Evolutionary conservation across 2,888 invertebrate genomes (phyloP).

Genomic region (Sesia apiformis): DNA sequence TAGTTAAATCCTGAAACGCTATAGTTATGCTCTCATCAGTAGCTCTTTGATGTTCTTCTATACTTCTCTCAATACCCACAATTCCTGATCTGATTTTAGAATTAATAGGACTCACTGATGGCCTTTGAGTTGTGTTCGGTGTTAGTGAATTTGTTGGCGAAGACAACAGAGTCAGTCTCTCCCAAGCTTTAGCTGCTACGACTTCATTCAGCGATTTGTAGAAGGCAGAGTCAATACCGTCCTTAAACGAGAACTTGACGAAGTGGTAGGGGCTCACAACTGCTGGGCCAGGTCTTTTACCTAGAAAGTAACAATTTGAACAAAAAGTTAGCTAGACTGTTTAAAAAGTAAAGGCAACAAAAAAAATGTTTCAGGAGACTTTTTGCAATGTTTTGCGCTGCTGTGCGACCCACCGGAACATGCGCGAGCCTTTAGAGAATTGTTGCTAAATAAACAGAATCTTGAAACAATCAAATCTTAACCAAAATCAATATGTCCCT

Average conservation of each 20-base stretch:
- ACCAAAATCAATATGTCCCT: too few species aligned
- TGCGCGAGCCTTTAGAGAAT: too few species aligned
- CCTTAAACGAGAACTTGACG: constrained; percentile 90
- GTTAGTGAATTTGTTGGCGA: constrained; percentile 20
- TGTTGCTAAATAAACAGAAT: too few species aligned
- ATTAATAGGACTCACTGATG: constrained; percentile 38
- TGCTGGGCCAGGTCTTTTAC: constrained; percentile 84
- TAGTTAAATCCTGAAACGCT: constrained; percentile 96
- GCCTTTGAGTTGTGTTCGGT: constrained; percentile 27
- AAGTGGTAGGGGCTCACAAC: constrained; percentile 81
- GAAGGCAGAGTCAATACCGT: constrained; percentile 82
- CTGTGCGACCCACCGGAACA: too few species aligned
- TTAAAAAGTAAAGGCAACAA: too few species aligned
- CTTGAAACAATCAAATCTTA: too few species aligned
- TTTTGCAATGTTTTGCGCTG: too few species aligned
- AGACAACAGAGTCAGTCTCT: constrained; percentile 39
- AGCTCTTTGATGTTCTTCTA: constrained; percentile 92
- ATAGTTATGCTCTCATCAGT: constrained; percentile 93
- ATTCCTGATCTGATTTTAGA: constrained; percentile 91
- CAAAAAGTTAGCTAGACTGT: neutral
- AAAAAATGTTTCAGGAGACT: too few species aligned
- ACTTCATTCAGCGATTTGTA: constrained; percentile 77
- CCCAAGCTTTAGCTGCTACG: constrained; percentile 79
- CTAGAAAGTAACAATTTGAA: constrained; percentile 29
- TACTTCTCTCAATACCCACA: constrained; percentile 94